Percentiles rank a stretch among this genome's conserved stretches.
Evolutionary conservation across 1,140 invertebrate genomes (phyloP).

Genomic region (Rhagoletis zephyria): DNA sequence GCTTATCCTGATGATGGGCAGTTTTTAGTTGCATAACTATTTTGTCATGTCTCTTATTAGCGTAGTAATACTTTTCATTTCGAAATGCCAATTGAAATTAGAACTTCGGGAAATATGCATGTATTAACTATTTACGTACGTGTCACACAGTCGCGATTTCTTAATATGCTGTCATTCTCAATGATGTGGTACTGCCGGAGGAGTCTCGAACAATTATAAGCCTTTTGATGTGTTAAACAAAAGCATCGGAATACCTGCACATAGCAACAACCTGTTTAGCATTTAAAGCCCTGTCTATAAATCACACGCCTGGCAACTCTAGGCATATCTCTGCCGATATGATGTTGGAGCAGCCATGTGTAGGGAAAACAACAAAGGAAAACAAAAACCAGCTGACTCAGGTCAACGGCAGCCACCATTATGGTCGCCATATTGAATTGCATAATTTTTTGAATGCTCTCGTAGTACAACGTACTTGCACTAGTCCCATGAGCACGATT

Average conservation of each 20-base stretch:
- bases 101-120: too few species aligned
- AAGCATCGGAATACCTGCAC: not conserved
- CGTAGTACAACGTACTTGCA: not conserved
- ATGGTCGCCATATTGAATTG: slow-evolving; percentile 63
- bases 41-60: too few species aligned
- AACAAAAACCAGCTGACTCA: slow-evolving; percentile 71
- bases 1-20: too few species aligned
- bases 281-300: not conserved
- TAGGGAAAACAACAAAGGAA: slow-evolving; percentile 60
- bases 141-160: not conserved
- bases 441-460: slow-evolving; percentile 48
- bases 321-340: not conserved
- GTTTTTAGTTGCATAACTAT: too few species aligned
- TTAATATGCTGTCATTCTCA: not conserved
- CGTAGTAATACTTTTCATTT: too few species aligned
- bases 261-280: not conserved
- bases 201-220: not conserved
- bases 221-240: not conserved
- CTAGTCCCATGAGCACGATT: not conserved
- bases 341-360: slow-evolving; percentile 58
- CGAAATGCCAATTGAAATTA: too few species aligned
- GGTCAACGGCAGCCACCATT: slow-evolving; percentile 55
- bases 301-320: slow-evolving; percentile 3
- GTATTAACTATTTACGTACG: too few species aligned
- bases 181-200: not conserved